Base-by-base conservation (phyloP, 2,113 vertebrate genomes). In the Nasalis larvatus region DNA sequence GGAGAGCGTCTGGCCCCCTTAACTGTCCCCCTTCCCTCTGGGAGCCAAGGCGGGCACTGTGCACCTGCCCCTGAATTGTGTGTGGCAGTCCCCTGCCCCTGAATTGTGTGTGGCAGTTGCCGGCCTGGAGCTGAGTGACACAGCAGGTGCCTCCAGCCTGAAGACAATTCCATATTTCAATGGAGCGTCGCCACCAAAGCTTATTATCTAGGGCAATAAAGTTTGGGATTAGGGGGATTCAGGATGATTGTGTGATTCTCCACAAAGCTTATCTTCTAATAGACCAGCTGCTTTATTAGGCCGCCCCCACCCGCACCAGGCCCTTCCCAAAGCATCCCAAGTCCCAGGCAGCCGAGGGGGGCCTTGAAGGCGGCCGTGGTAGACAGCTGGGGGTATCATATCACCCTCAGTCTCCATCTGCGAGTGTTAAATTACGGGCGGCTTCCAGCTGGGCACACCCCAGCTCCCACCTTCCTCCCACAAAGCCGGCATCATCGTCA, bases 231-330 rank as follows among this genome's bases (percentile, higher is more conserved):
- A 98, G 98, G 97, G 97, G 98, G 98, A 98, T 98, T 99, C 97
- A 87, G 98, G 98, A 89, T 98, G 98, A 98, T 98, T 98, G 97
- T 98, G 97, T 98, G 98, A 95, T 98, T 98, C 98, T 98, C 97
- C 98, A 97, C 97, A 98, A 98, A 99, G 98, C 98, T 98, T 98
- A 97, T 98, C 98, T 98, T 98, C 98, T 98, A 98, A 98, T 98
- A 98, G 98, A 98, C 98, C 98, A 98, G 98, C 98, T 99, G 98
- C 98, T 99, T 98, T 98, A 98, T 97, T 98, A 97, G 94, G 76
- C 97, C 47, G 49, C 3, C 3, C 97, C 97, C 97, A 71, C 78
- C 96, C 58, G 21, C 1, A 93, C 94, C 35, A 47, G 93, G 71
- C 96, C 97, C 93, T 98, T 98, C 97, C 95, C 98, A 97, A 97